phyloP scores from a whole-genome alignment of 2,888 invertebrate genomes.

The Chloromyia formosa region DNA sequence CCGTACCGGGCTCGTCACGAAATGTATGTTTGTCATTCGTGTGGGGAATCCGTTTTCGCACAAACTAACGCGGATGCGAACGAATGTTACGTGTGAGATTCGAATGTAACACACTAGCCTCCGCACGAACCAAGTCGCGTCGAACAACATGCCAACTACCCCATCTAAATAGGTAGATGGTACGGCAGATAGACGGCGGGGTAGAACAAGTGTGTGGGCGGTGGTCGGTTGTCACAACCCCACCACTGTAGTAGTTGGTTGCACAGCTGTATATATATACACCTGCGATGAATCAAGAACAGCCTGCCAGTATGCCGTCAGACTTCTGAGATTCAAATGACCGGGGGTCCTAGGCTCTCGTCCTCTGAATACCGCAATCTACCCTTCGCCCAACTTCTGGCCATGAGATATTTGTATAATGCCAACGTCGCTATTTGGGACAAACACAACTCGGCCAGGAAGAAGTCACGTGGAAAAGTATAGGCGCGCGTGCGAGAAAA shows the following conservation, averaged over 20 bases:
- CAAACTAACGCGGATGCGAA: slow-evolving; percentile 44
- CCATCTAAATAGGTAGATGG: slow-evolving; percentile 4
- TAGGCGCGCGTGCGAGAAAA: slow-evolving; percentile 53
- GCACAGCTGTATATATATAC: background rate
- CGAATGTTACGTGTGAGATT: slow-evolving; percentile 42
- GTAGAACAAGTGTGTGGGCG: background rate
- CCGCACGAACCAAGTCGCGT: slow-evolving; percentile 25
- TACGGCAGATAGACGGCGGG: background rate
- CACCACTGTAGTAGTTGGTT: background rate
- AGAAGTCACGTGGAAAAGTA: slow-evolving; percentile 54
- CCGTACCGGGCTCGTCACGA: slow-evolving; percentile 8
- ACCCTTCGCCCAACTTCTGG: too few species aligned
- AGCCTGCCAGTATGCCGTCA: background rate
- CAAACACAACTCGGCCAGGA: slow-evolving; percentile 49
- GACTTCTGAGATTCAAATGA: background rate
- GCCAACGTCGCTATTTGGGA: slow-evolving; percentile 42
- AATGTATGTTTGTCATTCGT: slow-evolving; percentile 41
- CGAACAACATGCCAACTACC: slow-evolving; percentile 15
- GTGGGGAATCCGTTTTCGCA: slow-evolving; percentile 46
- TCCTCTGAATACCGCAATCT: too few species aligned
- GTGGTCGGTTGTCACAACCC: background rate
- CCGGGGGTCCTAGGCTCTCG: too few species aligned
- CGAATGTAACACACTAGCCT: slow-evolving; percentile 46
- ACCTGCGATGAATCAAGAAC: background rate
- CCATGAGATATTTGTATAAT: background rate